Conservation (phyloP, 2,113 vertebrate species). For the Equus przewalskii region DNA sequence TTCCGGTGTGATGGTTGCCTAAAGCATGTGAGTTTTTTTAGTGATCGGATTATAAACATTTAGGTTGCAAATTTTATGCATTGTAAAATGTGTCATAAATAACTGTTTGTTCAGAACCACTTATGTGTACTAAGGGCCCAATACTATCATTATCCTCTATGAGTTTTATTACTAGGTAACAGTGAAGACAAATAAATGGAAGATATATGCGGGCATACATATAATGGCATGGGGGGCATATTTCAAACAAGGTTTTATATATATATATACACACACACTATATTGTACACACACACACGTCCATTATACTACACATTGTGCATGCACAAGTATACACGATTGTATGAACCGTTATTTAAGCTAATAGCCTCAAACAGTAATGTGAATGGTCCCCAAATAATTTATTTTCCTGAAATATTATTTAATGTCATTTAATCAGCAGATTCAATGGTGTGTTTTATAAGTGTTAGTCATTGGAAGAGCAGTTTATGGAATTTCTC, state of each 20-base stretch:
- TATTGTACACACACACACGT: no score
- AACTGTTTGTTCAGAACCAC: constrained; percentile 37
- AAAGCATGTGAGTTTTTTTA: not conserved
- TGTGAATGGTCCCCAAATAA: not conserved
- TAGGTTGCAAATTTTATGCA: constrained; percentile 4
- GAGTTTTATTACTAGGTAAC: not conserved
- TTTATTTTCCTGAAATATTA: constrained; percentile 15
- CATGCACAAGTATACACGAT: not conserved
- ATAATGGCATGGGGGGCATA: not conserved
- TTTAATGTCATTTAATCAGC: not conserved
- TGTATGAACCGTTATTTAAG: not conserved
- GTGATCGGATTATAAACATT: constrained; percentile 16
- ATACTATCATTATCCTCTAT: not conserved
- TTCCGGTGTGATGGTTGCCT: not conserved
- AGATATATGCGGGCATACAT: no score
- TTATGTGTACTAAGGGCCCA: not conserved
- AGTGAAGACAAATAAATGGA: not conserved
- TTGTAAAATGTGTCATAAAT: not conserved
- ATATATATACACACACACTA: not conserved
- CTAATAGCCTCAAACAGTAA: not conserved
- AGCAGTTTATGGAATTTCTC: not conserved
- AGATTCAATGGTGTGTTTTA: not conserved
- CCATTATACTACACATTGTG: not conserved
- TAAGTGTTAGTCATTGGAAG: constrained; percentile 37
- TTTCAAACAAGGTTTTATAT: not conserved